phyloP scores from a whole-genome alignment of 2,113 vertebrate species.

The Lophius piscatorius region DNA sequence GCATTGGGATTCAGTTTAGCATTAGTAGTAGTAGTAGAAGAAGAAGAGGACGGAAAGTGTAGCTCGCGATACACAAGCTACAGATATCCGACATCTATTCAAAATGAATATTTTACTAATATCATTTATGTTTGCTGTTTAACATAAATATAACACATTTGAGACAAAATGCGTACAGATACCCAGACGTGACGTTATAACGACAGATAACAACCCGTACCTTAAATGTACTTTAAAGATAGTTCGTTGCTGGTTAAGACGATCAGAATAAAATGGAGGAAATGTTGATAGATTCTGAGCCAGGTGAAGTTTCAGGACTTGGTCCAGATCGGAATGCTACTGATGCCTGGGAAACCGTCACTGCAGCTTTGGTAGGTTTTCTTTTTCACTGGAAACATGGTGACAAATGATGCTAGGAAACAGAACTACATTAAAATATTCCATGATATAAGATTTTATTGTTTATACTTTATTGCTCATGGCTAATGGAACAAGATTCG shows the following conservation, averaged over 20 bases:
- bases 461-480: no score
- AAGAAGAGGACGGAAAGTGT: neutral
- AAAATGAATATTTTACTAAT: neutral
- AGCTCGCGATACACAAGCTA: conserved; percentile 20
- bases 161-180: neutral
- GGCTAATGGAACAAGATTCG: no score
- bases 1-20: no score
- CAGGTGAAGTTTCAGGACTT: conserved; percentile 23
- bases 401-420: neutral
- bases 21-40: neutral
- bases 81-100: neutral
- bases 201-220: neutral
- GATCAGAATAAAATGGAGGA: conserved; percentile 63
- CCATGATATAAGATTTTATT: fast-evolving
- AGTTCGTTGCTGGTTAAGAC: neutral
- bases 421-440: neutral
- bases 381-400: neutral
- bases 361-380: conserved; percentile 74
- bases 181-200: neutral
- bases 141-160: neutral
- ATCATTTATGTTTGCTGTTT: neutral
- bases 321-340: conserved; percentile 34
- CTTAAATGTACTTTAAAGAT: neutral
- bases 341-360: conserved; percentile 76
- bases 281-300: conserved; percentile 58